phyloP scores from a whole-genome alignment of 2,113 vertebrate species.

The Crotalus horridus region DNA sequence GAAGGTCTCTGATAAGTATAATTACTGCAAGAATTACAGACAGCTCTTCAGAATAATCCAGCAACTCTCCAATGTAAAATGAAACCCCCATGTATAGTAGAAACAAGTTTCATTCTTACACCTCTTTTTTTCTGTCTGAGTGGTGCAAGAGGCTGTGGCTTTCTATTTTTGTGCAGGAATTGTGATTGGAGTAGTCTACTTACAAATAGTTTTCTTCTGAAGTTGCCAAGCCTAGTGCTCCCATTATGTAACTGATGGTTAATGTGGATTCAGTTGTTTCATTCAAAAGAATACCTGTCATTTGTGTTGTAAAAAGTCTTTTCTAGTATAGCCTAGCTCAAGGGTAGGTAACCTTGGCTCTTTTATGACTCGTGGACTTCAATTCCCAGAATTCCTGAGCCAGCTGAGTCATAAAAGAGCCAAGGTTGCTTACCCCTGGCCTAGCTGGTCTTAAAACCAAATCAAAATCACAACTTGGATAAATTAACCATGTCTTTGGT shows the following conservation, averaged over 20 bases:
- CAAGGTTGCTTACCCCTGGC: too few species aligned
- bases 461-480: rapidly evolving
- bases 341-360: too few species aligned
- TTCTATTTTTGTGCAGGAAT: neutral
- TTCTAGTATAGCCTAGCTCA: rapidly evolving
- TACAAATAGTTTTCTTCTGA: neutral
- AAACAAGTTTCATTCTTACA: neutral
- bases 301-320: neutral
- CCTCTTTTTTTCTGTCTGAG: neutral
- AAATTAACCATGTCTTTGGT: neutral
- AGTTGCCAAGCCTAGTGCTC: neutral
- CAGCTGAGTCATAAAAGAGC: too few species aligned
- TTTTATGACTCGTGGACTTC: too few species aligned
- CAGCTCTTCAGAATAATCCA: neutral
- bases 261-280: neutral
- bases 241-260: neutral
- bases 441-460: neutral
- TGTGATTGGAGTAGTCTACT: neutral
- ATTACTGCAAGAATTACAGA: neutral
- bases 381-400: too few species aligned
- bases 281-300: neutral
- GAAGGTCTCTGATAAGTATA: neutral
- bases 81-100: neutral
- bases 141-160: neutral
- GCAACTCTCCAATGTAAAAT: neutral